These are phyloP conservation scores for Drosophila yooni DNA, from an alignment of 2,888 invertebrate species.

Conservation along the genomic window DNA sequence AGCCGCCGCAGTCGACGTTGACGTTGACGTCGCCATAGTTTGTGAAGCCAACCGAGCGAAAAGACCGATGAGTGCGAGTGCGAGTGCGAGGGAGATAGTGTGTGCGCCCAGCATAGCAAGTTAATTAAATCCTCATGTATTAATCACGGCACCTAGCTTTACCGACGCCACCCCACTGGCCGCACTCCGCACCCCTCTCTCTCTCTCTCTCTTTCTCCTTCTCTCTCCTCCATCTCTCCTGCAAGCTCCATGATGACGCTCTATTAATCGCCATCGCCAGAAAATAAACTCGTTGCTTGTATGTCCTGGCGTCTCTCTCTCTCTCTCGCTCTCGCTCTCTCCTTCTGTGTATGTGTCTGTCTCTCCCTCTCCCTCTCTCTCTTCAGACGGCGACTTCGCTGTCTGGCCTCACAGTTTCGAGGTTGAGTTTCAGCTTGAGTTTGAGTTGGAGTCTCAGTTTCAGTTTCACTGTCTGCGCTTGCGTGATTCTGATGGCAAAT, in stretches of 20 bases:
- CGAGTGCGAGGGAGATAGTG: slow-evolving; percentile 55
- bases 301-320: slow-evolving; percentile 36
- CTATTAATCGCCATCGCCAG: slow-evolving; percentile 74
- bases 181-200: neutral
- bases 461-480: slow-evolving; percentile 69
- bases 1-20: slow-evolving; percentile 22
- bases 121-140: slow-evolving; percentile 83
- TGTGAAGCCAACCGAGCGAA: slow-evolving; percentile 31
- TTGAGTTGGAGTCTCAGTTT: slow-evolving; percentile 39
- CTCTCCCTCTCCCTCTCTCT: neutral
- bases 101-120: slow-evolving; percentile 66
- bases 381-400: neutral
- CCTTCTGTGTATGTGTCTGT: neutral
- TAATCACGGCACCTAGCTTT: slow-evolving; percentile 80
- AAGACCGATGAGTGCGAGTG: slow-evolving; percentile 25
- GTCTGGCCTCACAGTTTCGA: slow-evolving; percentile 10
- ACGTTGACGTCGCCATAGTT: slow-evolving; percentile 54
- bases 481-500: slow-evolving; percentile 82
- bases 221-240: slow-evolving; percentile 3
- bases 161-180: neutral
- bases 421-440: slow-evolving; percentile 21
- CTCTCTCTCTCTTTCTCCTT: neutral
- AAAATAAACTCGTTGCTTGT: slow-evolving; percentile 48
- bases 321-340: slow-evolving; percentile 3
- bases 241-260: slow-evolving; percentile 45